Conservation (phyloP, 2,113 vertebrate genomes). For the Phalacrocorax carbo region DNA sequence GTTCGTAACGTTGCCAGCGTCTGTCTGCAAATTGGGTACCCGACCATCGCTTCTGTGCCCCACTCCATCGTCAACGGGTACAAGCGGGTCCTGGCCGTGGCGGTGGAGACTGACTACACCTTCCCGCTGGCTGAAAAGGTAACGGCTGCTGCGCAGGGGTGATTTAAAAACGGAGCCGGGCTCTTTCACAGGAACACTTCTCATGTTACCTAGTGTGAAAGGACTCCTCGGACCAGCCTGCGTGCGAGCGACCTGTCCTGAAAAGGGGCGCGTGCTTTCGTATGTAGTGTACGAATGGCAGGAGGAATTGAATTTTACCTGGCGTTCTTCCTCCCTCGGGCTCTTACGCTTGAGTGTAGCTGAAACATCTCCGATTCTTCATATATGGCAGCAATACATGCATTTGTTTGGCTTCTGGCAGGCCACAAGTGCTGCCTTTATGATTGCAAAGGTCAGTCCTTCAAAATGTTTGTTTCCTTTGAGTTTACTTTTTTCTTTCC, state of each 20-base stretch:
- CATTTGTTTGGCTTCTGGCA: rapidly evolving
- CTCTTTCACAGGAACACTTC: rapidly evolving
- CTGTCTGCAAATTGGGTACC: constrained; percentile 97
- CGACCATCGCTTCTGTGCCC: constrained; percentile 92
- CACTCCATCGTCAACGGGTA: constrained; percentile 95
- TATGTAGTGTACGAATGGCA: rapidly evolving
- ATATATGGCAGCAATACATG: rapidly evolving
- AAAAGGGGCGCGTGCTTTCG: rapidly evolving
- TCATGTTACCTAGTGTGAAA: rapidly evolving
- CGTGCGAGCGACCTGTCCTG: rapidly evolving
- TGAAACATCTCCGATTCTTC: too few species aligned
- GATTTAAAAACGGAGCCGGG: rapidly evolving
- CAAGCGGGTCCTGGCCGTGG: constrained; percentile 91
- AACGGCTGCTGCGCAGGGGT: not conserved
- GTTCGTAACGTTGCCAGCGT: constrained; percentile 96
- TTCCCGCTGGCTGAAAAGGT: constrained; percentile 98
- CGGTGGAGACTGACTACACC: constrained; percentile 93
- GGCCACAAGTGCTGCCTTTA: not conserved
- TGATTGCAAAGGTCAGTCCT: not conserved
- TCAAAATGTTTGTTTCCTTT: not conserved
- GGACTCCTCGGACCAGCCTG: rapidly evolving
- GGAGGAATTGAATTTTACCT: not conserved
- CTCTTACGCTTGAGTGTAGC: rapidly evolving
- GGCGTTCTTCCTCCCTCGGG: too few species aligned
- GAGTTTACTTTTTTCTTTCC: not conserved